Percentiles rank a stretch among this genome's conserved stretches.
phyloP scores from a whole-genome alignment of 2,797 vertebrate species.

The Acanthopagrus latus region DNA sequence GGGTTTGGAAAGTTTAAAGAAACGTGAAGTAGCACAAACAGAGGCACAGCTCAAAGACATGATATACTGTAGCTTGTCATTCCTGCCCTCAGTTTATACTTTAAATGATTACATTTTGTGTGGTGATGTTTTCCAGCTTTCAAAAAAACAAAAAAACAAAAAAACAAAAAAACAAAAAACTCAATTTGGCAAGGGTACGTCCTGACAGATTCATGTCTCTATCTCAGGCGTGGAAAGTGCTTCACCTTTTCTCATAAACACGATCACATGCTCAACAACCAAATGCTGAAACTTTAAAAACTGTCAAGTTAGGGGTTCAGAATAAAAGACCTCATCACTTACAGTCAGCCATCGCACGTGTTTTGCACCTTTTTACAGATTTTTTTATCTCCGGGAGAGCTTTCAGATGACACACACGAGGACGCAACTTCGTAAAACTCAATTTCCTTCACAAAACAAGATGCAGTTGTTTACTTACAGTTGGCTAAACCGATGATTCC shows the following conservation, averaged over 20 bases:
- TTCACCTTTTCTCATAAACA: constrained; percentile 39
- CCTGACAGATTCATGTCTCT: constrained; percentile 52
- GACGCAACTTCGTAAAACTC: not conserved
- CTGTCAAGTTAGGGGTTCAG: constrained; percentile 11
- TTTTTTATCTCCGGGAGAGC: too few relatives aligned
- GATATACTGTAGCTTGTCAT: constrained; percentile 52
- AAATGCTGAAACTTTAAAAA: constrained; percentile 40
- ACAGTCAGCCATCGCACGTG: not conserved
- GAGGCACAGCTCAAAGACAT: constrained; percentile 57
- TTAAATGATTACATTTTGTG: constrained; percentile 56
- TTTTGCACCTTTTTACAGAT: constrained; percentile 33
- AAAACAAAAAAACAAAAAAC: not conserved
- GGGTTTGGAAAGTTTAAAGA: constrained; percentile 63
- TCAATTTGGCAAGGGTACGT: constrained; percentile 10
- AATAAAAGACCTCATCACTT: constrained; percentile 24
- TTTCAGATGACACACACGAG: constrained; percentile 13
- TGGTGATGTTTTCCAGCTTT: constrained; percentile 37
- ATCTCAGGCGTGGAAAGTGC: constrained; percentile 25
- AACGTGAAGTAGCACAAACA: constrained; percentile 53
- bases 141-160: too few relatives aligned
- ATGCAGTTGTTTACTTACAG: constrained; percentile 77
- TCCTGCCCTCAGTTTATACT: constrained; percentile 57
- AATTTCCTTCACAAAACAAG: constrained; percentile 2
- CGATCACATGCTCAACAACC: constrained; percentile 34
- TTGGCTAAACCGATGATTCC: constrained; percentile 74